Base-by-base conservation (phyloP, 2,113 vertebrate species). In the Macquaria ambigua region DNA sequence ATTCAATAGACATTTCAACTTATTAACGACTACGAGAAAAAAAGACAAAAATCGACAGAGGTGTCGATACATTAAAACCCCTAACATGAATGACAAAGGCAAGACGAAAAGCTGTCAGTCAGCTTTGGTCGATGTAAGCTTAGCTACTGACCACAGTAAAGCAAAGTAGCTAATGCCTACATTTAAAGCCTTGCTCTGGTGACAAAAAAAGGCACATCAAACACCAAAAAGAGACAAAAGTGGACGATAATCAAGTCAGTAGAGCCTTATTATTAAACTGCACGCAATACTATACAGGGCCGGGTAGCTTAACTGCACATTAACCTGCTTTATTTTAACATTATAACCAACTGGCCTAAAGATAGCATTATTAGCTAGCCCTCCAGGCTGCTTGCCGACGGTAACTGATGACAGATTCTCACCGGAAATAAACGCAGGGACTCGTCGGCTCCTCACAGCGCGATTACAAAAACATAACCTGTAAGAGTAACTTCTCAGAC, bases 391-490 rank as follows among this genome's bases (percentile, higher is more conserved):
- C 50, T 50, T 21, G n/a, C 71, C 28, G 25, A 79, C 53, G 18
- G 10, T 68, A 37, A 73, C 4, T 1, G 31, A 50, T 28, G 12
- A n/a, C 46, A 71, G 69, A 8, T 43, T 87, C 93, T 93, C 74
- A 94, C 93, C 87, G 68, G 58, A 83, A 48, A 61, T 62, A 25
- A 34, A 80, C n/a, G 67, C 72, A 53, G 37, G 9, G 74, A 77
- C 25, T 74, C 55, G 31, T 87, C 18, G 50, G 43, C 59, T 81
- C 61, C 63, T 89, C 76, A 15, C 72, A 14, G 55, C 25, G 2
- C 9, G 6, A 39, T 67, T 10, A 90, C 11, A 78, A 20, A 41
- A 18, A 9, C 85, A 92, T 81, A 52, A 53, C 58, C 23, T 25
- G 50, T 6, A 14, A 7, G 2, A 66, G 9, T 8, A 0, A 52